A percentile compares a stretch with the other conserved stretches of the same genome.
Conservation (phyloP, 2,888 invertebrate genomes). For the Cephus nigrinus region DNA sequence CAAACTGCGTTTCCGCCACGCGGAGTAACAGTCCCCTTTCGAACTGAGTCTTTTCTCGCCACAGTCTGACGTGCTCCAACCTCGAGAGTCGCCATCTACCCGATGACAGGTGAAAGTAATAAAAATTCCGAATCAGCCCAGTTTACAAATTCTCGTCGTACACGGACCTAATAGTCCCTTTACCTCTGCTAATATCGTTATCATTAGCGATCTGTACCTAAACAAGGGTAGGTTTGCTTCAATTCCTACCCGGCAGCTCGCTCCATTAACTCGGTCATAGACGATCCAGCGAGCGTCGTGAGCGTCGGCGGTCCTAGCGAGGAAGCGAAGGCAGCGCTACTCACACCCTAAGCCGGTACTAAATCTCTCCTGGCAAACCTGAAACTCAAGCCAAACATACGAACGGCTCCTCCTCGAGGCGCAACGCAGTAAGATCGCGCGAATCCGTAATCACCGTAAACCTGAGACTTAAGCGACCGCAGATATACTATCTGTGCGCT, state of each 20-base stretch:
- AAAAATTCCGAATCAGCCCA: too few relatives aligned
- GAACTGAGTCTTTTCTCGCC: too few relatives aligned
- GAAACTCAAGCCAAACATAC: slow-evolving; percentile 60
- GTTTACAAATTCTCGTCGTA: too few relatives aligned
- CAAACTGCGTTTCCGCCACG: slow-evolving; percentile 31
- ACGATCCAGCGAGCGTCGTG: slow-evolving; percentile 49
- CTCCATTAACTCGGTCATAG: slow-evolving; percentile 64
- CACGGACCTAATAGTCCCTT: not conserved
- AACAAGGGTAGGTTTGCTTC: not conserved
- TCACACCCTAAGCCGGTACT: slow-evolving; percentile 51
- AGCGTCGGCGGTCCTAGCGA: slow-evolving; percentile 21
- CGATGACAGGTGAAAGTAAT: too few relatives aligned
- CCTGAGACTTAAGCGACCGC: slow-evolving; percentile 59
- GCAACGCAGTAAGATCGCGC: slow-evolving; percentile 49
- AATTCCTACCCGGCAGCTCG: slow-evolving; percentile 25
- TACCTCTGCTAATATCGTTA: slow-evolving; percentile 47
- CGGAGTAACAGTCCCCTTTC: too few relatives aligned
- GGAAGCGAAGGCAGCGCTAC: slow-evolving; percentile 21
- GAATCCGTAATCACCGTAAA: slow-evolving; percentile 59
- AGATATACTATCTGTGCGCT: slow-evolving; percentile 22
- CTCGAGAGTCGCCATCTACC: too few relatives aligned
- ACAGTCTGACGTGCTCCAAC: too few relatives aligned
- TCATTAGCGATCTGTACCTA: slow-evolving; percentile 49
- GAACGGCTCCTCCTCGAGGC: slow-evolving; percentile 36
- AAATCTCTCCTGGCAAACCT: slow-evolving; percentile 56